Evolutionary conservation across 1,140 invertebrate genomes (phyloP).

Genomic region (Cryptotermes secundus): DNA sequence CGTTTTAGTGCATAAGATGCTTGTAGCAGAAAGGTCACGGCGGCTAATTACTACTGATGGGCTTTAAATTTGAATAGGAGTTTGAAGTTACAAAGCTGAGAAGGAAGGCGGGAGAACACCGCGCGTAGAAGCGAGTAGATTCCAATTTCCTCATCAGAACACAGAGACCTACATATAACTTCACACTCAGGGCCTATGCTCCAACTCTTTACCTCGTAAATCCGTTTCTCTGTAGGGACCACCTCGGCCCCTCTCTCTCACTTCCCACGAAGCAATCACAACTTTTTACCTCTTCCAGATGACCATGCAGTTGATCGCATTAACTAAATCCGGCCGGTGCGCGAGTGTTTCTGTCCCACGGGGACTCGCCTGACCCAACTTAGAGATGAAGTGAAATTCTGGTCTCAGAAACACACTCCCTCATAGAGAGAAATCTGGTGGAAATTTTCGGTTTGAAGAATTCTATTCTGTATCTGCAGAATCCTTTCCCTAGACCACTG

Average conservation of each 20-base stretch:
- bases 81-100: background rate
- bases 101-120: background rate
- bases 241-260: background rate
- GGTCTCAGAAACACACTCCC: background rate
- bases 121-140: background rate
- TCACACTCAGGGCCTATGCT: background rate
- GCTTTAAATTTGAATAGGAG: conserved; percentile 1
- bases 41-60: background rate
- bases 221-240: background rate
- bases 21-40: background rate
- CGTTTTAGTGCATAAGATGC: background rate
- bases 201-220: background rate
- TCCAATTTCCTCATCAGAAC: conserved; percentile 4
- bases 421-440: conserved; percentile 7
- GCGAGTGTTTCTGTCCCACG: background rate
- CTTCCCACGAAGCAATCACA: conserved; percentile 11
- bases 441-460: conserved; percentile 12
- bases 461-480: background rate
- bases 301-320: background rate
- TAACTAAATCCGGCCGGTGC: conserved; percentile 3
- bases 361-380: background rate
- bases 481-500: background rate
- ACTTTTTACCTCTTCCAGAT: conserved; percentile 19
- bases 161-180: background rate
- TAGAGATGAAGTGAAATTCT: background rate